These are phyloP conservation scores for Myotis vivesi DNA, from an alignment of 2,797 vertebrate species.

Conservation along the genomic window DNA sequence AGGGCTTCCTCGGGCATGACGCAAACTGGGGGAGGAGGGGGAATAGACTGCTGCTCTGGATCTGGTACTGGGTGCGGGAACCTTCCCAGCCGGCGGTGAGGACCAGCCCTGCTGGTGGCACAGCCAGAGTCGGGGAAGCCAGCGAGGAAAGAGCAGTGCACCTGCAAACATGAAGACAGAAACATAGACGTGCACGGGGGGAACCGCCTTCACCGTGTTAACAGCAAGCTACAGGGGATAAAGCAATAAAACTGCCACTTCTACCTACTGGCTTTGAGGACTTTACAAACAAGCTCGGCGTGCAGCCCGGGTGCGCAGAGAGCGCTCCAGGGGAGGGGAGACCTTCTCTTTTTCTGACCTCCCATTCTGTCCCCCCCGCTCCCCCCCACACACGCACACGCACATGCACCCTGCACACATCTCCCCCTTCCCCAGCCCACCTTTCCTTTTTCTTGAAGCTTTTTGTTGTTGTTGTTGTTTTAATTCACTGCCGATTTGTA, in stretches of 20 bases:
- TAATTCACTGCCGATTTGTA: constrained; percentile 87
- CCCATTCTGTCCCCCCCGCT: constrained; percentile 58
- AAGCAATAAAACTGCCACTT: constrained; percentile 83
- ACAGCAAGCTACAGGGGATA: constrained; percentile 81
- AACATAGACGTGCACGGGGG: constrained; percentile 17
- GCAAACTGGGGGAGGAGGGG: background rate
- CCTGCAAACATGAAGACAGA: constrained; percentile 54
- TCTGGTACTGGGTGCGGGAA: background rate
- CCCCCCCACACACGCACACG: background rate
- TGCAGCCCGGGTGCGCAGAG: constrained; percentile 67
- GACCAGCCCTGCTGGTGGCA: background rate
- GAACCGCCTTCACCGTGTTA: constrained; percentile 75
- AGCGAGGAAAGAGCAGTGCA: constrained; percentile 24
- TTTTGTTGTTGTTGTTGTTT: constrained; percentile 73
- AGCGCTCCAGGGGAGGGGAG: background rate
- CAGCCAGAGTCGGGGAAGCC: background rate
- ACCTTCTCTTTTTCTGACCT: constrained; percentile 38
- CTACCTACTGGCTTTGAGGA: constrained; percentile 76
- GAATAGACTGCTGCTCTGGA: background rate
- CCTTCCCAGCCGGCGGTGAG: background rate
- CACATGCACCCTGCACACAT: background rate
- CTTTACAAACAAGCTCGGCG: constrained; percentile 70
- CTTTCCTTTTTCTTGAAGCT: constrained; percentile 74
- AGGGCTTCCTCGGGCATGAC: background rate
- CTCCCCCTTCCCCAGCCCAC: constrained; percentile 74